These are phyloP conservation scores for Hypsibius dujardini DNA, from an alignment of 1,140 invertebrate genomes.

Conservation along the genomic window DNA sequence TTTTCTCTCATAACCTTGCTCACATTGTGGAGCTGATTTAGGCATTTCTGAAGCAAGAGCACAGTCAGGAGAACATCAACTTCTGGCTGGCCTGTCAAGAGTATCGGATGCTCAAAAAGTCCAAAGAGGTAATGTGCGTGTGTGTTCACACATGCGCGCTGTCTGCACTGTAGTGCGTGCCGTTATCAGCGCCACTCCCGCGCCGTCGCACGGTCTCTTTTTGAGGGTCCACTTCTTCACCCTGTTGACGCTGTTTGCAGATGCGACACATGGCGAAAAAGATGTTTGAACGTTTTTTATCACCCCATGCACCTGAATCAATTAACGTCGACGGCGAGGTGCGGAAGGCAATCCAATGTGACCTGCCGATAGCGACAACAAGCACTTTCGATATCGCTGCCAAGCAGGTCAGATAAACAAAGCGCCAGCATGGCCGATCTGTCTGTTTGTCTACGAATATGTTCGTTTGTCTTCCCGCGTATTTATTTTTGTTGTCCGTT, in stretches of 20 bases:
- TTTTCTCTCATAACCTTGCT: neutral
- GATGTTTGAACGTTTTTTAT: neutral
- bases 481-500: too few species aligned
- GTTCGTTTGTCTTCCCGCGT: too few species aligned
- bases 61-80: slow-evolving; percentile 45
- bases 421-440: neutral
- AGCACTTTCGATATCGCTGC: neutral
- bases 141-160: neutral
- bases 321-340: slow-evolving; percentile 8
- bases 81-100: slow-evolving; percentile 47
- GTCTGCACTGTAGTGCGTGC: neutral
- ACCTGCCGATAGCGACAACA: neutral
- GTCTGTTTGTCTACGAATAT: neutral
- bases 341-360: neutral
- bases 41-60: slow-evolving; percentile 42
- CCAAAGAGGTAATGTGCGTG: neutral
- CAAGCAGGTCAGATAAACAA: slow-evolving; percentile 9
- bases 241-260: neutral
- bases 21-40: slow-evolving; percentile 19
- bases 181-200: too few species aligned
- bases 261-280: neutral
- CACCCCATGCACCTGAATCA: neutral
- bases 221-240: neutral
- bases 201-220: neutral
- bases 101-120: slow-evolving; percentile 24